Evolutionary conservation across 2,888 invertebrate genomes (phyloP).

Genomic region (Metacarcinus magister): DNA sequence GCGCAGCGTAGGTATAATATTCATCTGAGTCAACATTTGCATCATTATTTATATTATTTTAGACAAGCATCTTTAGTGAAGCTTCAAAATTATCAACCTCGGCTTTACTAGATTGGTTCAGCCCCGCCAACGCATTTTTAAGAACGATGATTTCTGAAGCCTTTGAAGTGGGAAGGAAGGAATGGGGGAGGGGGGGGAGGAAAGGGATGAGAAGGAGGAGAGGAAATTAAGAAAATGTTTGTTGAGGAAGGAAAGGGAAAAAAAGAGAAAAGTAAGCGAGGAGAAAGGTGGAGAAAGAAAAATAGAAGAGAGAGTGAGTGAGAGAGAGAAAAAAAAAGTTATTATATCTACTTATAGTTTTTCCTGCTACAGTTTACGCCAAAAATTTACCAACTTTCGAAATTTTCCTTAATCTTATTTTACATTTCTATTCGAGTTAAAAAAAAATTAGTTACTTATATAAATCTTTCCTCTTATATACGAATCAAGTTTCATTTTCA

Average conservation of each 20-base stretch:
- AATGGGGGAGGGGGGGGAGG: neutral
- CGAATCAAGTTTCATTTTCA: neutral
- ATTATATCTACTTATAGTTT: neutral
- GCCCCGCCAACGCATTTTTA: neutral
- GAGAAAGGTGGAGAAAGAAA: too few species aligned
- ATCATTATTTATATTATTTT: conserved; percentile 22
- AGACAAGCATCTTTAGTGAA: neutral
- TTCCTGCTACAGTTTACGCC: too few species aligned
- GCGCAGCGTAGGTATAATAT: neutral
- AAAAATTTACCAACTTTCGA: too few species aligned
- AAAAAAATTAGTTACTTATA: neutral
- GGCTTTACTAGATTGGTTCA: neutral
- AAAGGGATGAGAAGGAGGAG: neutral
- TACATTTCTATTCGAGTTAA: neutral
- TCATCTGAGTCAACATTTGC: conserved; percentile 9
- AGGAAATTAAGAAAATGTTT: neutral
- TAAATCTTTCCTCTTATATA: neutral
- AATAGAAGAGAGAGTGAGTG: too few species aligned
- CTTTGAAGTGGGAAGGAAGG: neutral
- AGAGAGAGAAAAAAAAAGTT: neutral
- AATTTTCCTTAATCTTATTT: too few species aligned
- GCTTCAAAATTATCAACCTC: neutral
- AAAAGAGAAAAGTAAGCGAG: too few species aligned
- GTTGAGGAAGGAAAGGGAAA: neutral
- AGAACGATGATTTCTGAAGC: conserved; percentile 14